phyloP scores from a whole-genome alignment of 2,113 vertebrate species.

The Megaceryle torquata region DNA sequence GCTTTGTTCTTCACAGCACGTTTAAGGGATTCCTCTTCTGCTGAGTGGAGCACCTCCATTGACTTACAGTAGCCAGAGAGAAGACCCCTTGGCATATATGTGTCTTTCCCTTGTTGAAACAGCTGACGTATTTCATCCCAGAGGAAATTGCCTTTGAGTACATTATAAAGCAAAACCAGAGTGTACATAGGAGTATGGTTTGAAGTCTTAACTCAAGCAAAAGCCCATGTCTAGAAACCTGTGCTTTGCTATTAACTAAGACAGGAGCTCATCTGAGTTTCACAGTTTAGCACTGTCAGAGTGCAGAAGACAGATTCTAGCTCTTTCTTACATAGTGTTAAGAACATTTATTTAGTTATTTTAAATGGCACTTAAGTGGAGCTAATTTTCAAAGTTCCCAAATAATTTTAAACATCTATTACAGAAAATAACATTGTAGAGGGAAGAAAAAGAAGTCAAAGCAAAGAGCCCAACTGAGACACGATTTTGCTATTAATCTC shows the following conservation, averaged over 20 bases:
- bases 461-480: background rate
- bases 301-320: background rate
- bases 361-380: background rate
- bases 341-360: background rate
- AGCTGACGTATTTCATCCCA: slow-evolving; percentile 12
- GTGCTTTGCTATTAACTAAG: background rate
- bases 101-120: background rate
- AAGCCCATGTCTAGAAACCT: background rate
- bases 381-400: background rate
- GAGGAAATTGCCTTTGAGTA: background rate
- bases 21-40: slow-evolving; percentile 9
- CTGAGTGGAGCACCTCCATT: background rate
- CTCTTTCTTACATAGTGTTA: background rate
- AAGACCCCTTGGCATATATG: background rate
- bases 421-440: background rate
- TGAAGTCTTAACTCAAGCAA: slow-evolving; percentile 20
- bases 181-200: background rate
- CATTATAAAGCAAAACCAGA: background rate
- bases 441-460: background rate
- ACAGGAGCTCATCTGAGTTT: background rate
- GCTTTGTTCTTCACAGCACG: background rate
- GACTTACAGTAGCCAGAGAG: slow-evolving; percentile 15
- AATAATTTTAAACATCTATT: background rate
- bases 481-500: background rate
- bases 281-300: background rate